Conservation (phyloP, 92 coral and sea anemone genomes). For the Zoanthus solanderi region DNA sequence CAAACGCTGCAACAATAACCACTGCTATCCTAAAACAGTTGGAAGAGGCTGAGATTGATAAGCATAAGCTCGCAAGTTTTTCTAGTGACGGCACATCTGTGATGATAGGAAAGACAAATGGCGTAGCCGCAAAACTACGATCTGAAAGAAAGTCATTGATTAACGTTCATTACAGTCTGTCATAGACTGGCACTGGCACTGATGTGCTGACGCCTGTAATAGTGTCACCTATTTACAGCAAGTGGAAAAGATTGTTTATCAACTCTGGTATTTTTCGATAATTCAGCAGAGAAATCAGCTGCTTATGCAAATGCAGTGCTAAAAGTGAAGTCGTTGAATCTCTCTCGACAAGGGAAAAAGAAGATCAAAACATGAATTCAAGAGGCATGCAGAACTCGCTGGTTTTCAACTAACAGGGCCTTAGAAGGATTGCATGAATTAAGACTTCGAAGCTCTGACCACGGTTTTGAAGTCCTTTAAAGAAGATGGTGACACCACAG, state of each 20-base stretch:
- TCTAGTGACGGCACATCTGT: conserved; percentile 70
- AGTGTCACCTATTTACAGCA: too few species aligned
- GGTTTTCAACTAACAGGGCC: conserved; percentile 59
- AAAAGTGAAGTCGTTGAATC: too few species aligned
- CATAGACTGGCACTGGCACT: too few species aligned
- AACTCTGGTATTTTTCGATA: too few species aligned
- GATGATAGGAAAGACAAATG: conserved; percentile 51
- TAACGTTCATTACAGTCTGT: too few species aligned
- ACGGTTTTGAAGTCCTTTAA: conserved; percentile 49
- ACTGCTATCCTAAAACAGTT: conserved; percentile 51
- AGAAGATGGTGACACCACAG: conserved; percentile 65
- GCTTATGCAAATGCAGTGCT: too few species aligned
- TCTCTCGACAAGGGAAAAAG: too few species aligned
- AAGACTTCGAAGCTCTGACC: conserved; percentile 59
- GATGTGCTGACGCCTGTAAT: too few species aligned
- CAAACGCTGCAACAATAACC: conserved; percentile 12
- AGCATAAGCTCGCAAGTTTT: conserved; percentile 61
- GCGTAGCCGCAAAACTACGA: too few species aligned
- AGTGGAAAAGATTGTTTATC: too few species aligned
- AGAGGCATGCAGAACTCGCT: conserved; percentile 30
- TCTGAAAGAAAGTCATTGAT: too few species aligned
- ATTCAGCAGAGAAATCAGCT: conserved; percentile 14
- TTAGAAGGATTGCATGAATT: conserved; percentile 65
- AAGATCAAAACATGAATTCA: conserved; percentile 40
- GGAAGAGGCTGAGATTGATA: conserved; percentile 41